Evolutionary conservation across 2,797 vertebrate species (phyloP), one percentile per base, ranked within the genome.

Genomic region (Lagodon rhomboides): DNA sequence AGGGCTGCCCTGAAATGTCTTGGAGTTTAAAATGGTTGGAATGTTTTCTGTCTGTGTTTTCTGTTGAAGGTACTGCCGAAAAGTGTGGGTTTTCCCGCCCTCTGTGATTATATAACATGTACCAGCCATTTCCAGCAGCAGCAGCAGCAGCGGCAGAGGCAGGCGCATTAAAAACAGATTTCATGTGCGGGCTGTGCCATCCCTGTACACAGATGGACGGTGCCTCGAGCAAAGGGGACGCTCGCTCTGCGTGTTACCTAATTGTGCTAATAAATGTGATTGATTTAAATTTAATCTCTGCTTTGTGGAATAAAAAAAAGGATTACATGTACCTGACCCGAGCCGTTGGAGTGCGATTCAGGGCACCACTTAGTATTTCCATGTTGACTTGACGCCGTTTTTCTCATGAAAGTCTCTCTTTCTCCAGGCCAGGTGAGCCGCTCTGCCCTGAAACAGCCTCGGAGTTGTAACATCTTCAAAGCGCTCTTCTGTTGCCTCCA

Each of bases 401-500:
- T 5, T 9, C 83, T 83, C 72, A 78, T 75, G 67, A 70, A 68
- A 6, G 73, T 73, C 10, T 79, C 30, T 84, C 20, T 63, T 51
- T 54, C 41, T 76, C 65, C 89, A 97, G 97, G 95, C 90, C 95
- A 96, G 94, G 95, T 96, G 93, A 96, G 95, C 94, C 96, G 94
- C 77, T 93, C 96, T 74, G 95, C 95, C 76, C 96, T 95, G 72
- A 96, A 96, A 95, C 97, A 97, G 91, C 97, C 96, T 27, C 95
- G 95, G 81, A 96, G 96, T 86, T 96, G 96, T 82, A 97, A 95
- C 91, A 96, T 97, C 95, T 97, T 97, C 90, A 96, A 96, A 92
- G 95, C 96, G 0, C 94, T 98, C 84, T 97, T 97, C 95, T 97
- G 96, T 87, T 98, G 97, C 96, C 94, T 97, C 81, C 93, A 94